Conservation (phyloP, 2,888 invertebrate species). For the Tenthredo mesomela region DNA sequence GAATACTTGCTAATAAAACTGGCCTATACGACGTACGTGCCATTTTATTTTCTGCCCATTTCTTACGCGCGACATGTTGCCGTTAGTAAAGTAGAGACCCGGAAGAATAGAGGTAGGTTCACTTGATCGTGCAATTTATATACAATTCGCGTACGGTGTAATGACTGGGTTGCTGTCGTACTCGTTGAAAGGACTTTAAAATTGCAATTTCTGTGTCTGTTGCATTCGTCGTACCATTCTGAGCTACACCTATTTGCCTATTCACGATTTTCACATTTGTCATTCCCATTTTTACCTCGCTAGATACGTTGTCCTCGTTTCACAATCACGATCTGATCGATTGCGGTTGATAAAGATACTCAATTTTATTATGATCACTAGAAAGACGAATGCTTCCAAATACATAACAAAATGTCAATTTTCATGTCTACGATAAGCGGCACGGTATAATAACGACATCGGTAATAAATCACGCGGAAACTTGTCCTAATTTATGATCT, state of each 20-base stretch:
- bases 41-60: conserved; percentile 23
- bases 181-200: conserved; percentile 35
- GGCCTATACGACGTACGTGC: conserved; percentile 28
- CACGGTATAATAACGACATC: background rate
- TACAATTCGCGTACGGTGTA: conserved; percentile 43
- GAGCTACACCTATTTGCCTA: background rate
- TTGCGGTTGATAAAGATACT: background rate
- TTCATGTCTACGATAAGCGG: background rate
- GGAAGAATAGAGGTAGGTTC: conserved; percentile 33
- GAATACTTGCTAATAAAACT: conserved; percentile 42
- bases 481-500: background rate
- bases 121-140: conserved; percentile 43
- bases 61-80: conserved; percentile 17
- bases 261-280: background rate
- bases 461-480: background rate
- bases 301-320: background rate
- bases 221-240: background rate
- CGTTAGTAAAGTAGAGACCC: conserved; percentile 12
- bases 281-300: background rate
- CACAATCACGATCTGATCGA: background rate
- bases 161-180: conserved; percentile 39
- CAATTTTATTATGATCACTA: too few relatives aligned
- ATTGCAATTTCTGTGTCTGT: conserved; percentile 33
- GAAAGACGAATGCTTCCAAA: background rate
- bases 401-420: background rate